Percentiles rank a stretch among this genome's conserved stretches.
These are phyloP conservation scores for Myioborus miniatus DNA, from an alignment of 2,797 vertebrate genomes.

Conservation along the genomic window DNA sequence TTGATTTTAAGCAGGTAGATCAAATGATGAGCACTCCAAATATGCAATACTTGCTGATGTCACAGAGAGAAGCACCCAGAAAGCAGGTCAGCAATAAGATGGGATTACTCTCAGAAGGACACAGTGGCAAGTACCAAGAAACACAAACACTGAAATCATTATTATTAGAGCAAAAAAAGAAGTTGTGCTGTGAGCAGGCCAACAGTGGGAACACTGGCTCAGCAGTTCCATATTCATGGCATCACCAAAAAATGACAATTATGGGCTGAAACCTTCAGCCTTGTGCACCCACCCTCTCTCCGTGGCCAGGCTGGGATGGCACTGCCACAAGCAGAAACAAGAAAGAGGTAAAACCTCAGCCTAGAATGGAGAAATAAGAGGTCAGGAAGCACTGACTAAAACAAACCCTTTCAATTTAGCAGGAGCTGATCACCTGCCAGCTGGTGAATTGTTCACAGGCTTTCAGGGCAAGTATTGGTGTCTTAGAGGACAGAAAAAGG, in stretches of 20 bases:
- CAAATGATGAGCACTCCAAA: neutral
- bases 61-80: neutral
- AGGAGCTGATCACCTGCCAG: neutral
- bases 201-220: neutral
- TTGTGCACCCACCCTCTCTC: accelerated
- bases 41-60: neutral
- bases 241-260: neutral
- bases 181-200: neutral
- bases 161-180: neutral
- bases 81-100: neutral
- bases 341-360: neutral
- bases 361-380: neutral
- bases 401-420: neutral
- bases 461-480: neutral
- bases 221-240: neutral
- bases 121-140: neutral
- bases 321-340: neutral
- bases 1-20: neutral
- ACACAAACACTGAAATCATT: too few relatives aligned
- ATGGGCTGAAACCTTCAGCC: neutral
- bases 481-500: neutral
- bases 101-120: neutral
- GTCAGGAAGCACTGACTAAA: neutral
- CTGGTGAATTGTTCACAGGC: neutral
- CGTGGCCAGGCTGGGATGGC: neutral